phyloP scores from a whole-genome alignment of 2,113 vertebrate genomes.

The Climacteris rufus region DNA sequence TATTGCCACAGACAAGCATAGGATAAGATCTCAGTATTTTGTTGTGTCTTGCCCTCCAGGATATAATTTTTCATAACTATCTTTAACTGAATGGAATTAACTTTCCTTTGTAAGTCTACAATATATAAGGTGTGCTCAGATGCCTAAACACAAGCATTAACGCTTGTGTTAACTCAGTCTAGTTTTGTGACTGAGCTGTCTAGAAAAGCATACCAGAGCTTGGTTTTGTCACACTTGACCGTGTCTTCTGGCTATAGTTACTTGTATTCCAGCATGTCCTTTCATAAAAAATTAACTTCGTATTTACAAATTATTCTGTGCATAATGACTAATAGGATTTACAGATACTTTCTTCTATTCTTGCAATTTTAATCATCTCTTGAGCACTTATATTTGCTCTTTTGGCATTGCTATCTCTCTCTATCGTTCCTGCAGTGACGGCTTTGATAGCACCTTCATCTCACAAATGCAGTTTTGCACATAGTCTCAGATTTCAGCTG shows the following conservation, averaged over 20 bases:
- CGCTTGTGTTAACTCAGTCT: neutral
- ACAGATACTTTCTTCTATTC: neutral
- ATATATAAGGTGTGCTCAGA: neutral
- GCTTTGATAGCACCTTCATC: neutral
- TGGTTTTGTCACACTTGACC: neutral
- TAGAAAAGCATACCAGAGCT: neutral
- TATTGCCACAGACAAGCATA: neutral
- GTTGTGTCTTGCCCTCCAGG: slow-evolving; percentile 5
- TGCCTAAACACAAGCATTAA: neutral
- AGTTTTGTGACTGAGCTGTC: neutral
- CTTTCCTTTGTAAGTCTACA: neutral
- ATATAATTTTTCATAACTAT: slow-evolving; percentile 26
- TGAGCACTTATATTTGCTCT: neutral
- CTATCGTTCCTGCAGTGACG: neutral
- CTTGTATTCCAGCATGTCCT: neutral
- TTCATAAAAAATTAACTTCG: neutral
- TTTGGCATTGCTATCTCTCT: neutral
- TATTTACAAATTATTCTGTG: slow-evolving; percentile 16
- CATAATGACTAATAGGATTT: neutral
- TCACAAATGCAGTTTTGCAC: neutral
- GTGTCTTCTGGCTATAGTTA: neutral
- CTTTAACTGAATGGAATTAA: slow-evolving; percentile 24
- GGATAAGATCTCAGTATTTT: slow-evolving; percentile 30
- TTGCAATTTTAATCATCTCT: neutral
- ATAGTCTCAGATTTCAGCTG: neutral